Evolutionary conservation across 2,797 vertebrate species (phyloP), one percentile per base, ranked within the genome.

Genomic region (Rhinatrema bivittatum): DNA sequence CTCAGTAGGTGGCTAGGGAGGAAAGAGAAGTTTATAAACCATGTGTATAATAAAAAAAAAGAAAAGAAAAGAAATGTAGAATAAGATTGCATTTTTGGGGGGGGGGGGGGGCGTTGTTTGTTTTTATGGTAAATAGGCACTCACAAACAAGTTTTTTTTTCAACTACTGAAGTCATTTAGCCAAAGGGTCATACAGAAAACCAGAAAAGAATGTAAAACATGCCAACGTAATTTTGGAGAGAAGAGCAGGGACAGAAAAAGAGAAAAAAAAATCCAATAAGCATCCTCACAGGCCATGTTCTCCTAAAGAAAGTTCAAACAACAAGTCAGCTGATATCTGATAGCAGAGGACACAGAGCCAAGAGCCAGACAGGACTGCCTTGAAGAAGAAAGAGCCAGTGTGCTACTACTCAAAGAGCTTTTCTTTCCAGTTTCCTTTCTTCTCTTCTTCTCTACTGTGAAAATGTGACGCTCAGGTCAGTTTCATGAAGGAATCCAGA

Each of bases 321-420:
- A 83, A 76, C 82, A 77, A 85, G 79, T 85, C 79, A 80, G 85
- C 78, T 85, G 85, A 86, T 82, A 87, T 86, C 76, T 80, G 81
- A 86, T 84, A 85, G 79, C 71, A 70, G 79, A 78, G 81, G 81
- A 84, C 76, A 76, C 62, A 54, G 79, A 76, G 82, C 82, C 82
- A 86, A 84, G 78, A 80, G 74, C 76, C 76, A 70, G 76, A 84
- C 77, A 72, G 72, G 74, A 78, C 74, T 84, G 82, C 81, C 79
- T 81, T 72, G 70, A 84, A 79, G 77, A 84, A 86, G 82, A 87
- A 85, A 86, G 85, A 73, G 75, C 79, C 74, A 79, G 80, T 87
- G 84, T 86, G 64, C 72, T 74, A 60, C 70, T 76, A 81, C 78
- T 85, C 80, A 87, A 85, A 84, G 84, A 81, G 77, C 84, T 84